These are phyloP conservation scores for Dryobota labecula DNA, from an alignment of 2,888 invertebrate species.

Conservation along the genomic window DNA sequence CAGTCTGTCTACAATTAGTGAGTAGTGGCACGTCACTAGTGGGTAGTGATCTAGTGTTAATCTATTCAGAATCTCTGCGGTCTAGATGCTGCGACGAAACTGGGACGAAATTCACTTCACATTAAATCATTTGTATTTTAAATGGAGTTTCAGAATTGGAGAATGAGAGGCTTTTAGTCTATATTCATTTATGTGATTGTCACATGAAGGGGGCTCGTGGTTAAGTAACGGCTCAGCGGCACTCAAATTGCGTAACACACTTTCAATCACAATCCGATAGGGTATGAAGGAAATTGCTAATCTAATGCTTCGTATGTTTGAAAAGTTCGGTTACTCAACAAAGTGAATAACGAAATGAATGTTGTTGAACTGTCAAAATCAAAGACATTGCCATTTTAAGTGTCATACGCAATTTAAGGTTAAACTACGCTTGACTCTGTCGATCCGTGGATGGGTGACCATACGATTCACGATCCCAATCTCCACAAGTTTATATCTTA, in stretches of 20 bases:
- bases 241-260: not conserved
- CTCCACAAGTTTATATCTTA: not conserved
- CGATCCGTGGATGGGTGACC: not conserved
- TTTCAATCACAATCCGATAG: not conserved
- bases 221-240: not conserved
- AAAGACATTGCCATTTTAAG: not conserved
- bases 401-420: not conserved
- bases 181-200: not conserved
- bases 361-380: not conserved
- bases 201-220: not conserved
- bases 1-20: not conserved
- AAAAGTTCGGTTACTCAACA: not conserved
- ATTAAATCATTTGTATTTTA: not conserved
- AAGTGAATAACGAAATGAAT: not conserved
- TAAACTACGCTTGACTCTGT: not conserved
- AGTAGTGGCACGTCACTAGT: constrained; percentile 1
- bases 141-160: not conserved
- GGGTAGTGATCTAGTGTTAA: constrained; percentile 22
- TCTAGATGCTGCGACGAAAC: constrained; percentile 10
- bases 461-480: not conserved
- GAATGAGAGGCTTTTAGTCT: not conserved
- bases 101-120: constrained; percentile 7
- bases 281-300: not conserved
- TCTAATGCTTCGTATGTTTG: not conserved
- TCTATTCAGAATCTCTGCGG: constrained; percentile 20